phyloP scores from a whole-genome alignment of 2,888 invertebrate species.

The Glaucopsyche alexis region DNA sequence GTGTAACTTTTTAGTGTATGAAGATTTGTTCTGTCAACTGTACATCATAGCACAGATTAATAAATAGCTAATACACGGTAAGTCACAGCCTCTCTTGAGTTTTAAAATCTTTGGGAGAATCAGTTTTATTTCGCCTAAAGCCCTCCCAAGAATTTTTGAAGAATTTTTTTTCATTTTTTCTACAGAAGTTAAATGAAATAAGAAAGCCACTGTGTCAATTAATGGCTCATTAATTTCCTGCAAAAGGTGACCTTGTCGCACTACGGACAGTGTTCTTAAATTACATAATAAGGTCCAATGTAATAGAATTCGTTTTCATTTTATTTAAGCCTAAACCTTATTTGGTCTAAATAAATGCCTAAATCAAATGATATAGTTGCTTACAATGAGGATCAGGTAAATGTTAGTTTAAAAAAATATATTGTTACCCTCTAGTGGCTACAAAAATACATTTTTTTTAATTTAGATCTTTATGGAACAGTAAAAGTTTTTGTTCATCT shows the following conservation, averaged over 20 bases:
- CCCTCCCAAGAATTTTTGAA: not conserved
- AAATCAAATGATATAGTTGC: not conserved
- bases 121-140: too few species aligned
- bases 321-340: not conserved
- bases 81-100: too few species aligned
- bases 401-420: too few species aligned
- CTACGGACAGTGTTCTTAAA: not conserved
- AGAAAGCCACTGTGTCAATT: constrained; percentile 10
- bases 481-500: not conserved
- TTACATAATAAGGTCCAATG: not conserved
- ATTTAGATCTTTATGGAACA: too few species aligned
- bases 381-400: not conserved
- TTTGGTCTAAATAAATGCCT: not conserved
- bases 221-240: not conserved
- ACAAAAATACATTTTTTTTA: too few species aligned
- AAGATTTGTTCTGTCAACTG: too few species aligned
- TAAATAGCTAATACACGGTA: too few species aligned
- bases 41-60: too few species aligned
- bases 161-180: not conserved
- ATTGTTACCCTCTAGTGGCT: not conserved
- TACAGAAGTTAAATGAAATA: not conserved
- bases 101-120: too few species aligned
- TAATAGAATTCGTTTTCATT: not conserved
- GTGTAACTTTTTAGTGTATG: too few species aligned
- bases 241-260: not conserved